phyloP scores from a whole-genome alignment of 2,797 vertebrate species.

The Amazona finschi region DNA sequence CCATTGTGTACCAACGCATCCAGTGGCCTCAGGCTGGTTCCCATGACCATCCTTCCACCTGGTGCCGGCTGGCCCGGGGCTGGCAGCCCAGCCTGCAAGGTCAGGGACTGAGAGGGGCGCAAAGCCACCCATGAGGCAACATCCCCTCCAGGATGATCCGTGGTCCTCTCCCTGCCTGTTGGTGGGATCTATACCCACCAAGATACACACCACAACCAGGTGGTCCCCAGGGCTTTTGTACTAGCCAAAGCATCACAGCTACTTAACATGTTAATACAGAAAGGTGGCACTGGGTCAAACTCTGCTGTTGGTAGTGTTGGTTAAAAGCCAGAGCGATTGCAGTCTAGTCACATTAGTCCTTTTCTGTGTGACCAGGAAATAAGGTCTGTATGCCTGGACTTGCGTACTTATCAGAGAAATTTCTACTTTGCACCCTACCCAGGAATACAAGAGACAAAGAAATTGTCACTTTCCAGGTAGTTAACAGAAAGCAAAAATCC shows the following conservation, averaged over 20 bases:
- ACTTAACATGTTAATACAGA: neutral
- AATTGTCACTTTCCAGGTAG: neutral
- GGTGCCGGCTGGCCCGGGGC: neutral
- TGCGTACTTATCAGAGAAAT: neutral
- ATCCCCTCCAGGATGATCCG: neutral
- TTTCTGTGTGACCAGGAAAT: neutral
- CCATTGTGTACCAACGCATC: rapidly evolving
- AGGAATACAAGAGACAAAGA: neutral
- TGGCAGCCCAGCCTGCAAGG: neutral
- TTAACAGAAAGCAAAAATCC: neutral
- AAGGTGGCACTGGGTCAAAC: neutral
- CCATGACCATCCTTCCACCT: neutral
- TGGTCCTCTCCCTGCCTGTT: rapidly evolving
- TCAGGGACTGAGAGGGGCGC: neutral
- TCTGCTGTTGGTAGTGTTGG: neutral
- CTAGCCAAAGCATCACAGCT: neutral
- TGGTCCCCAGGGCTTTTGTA: neutral
- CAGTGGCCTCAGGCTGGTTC: neutral
- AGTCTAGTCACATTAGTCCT: neutral
- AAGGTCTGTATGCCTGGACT: neutral
- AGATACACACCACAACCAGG: neutral
- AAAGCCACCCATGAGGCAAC: neutral
- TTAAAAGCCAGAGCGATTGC: neutral
- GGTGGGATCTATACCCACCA: neutral
- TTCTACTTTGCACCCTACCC: neutral